These are phyloP conservation scores for Pachycephus smyrnensis DNA, from an alignment of 2,888 invertebrate species.

Conservation along the genomic window DNA sequence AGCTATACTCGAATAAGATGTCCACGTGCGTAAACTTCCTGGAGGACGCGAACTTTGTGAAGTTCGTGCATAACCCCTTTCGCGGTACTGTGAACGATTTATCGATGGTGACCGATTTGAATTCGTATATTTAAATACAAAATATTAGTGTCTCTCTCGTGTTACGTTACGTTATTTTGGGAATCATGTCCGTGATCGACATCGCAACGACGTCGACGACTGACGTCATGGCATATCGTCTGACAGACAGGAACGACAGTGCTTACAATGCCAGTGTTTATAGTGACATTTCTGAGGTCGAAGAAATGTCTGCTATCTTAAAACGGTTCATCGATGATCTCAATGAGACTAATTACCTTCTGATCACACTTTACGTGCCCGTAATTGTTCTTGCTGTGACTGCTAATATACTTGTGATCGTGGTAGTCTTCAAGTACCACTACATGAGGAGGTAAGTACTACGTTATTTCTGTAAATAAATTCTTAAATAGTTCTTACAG, in stretches of 20 bases:
- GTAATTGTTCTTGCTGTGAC: slow-evolving; percentile 74
- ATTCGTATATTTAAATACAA: neutral
- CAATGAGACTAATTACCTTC: slow-evolving; percentile 55
- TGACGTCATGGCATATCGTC: neutral
- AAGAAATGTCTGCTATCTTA: slow-evolving; percentile 37
- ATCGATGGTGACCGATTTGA: neutral
- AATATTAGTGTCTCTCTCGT: neutral
- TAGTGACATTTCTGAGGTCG: slow-evolving; percentile 34
- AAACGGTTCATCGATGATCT: slow-evolving; percentile 45
- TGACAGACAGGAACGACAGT: neutral
- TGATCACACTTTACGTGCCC: slow-evolving; percentile 75
- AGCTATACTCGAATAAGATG: neutral
- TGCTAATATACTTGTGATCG: slow-evolving; percentile 76
- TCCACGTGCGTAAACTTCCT: neutral
- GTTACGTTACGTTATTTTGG: neutral
- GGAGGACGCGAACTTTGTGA: neutral
- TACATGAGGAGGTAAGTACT: slow-evolving; percentile 76
- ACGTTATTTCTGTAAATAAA: neutral
- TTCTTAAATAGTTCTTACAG: neutral
- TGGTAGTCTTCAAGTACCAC: slow-evolving; percentile 76
- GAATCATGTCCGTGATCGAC: neutral
- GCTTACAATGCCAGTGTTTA: neutral
- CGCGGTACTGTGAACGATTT: neutral
- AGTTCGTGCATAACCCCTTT: neutral
- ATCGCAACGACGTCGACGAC: neutral